phyloP scores from a whole-genome alignment of 2,888 invertebrate species.

The Noctua janthina region DNA sequence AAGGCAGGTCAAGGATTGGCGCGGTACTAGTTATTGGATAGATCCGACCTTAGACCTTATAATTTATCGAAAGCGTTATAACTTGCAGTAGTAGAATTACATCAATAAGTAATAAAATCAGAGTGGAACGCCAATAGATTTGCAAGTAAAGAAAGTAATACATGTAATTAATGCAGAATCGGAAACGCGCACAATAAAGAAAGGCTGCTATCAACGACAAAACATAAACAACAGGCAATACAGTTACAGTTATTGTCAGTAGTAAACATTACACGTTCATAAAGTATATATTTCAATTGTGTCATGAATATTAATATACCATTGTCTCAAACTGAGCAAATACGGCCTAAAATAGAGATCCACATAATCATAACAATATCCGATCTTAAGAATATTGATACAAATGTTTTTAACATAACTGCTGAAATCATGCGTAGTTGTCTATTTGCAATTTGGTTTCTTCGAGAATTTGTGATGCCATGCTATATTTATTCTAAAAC shows the following conservation, averaged over 20 bases:
- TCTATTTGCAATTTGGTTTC: constrained; percentile 34
- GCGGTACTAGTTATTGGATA: constrained; percentile 14
- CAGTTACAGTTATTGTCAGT: constrained; percentile 29
- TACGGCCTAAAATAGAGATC: constrained; percentile 60
- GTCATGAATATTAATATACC: constrained; percentile 81
- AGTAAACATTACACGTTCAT: constrained; percentile 56
- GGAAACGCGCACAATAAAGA: constrained; percentile 33
- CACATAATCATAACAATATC: constrained; percentile 57
- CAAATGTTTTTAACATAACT: constrained; percentile 73
- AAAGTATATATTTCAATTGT: constrained; percentile 69
- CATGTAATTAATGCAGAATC: constrained; percentile 17
- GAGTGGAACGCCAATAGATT: constrained; percentile 30
- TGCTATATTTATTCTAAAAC: constrained; percentile 47
- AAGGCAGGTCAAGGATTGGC: constrained; percentile 64
- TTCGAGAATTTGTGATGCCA: constrained; percentile 14
- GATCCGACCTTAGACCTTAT: constrained; percentile 28
- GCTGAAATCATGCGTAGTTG: constrained; percentile 33
- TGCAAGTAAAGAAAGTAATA: constrained; percentile 20
- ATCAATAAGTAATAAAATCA: constrained; percentile 1
- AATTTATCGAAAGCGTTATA: constrained; percentile 22
- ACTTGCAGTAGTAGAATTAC: constrained; percentile 4
- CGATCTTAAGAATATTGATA: constrained; percentile 67
- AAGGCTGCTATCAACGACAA: constrained; percentile 35
- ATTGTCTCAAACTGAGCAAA: constrained; percentile 78
- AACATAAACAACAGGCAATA: constrained; percentile 42